Evolutionary conservation across 2,797 vertebrate species (phyloP).

Genomic region (Lithobates sylvaticus): DNA sequence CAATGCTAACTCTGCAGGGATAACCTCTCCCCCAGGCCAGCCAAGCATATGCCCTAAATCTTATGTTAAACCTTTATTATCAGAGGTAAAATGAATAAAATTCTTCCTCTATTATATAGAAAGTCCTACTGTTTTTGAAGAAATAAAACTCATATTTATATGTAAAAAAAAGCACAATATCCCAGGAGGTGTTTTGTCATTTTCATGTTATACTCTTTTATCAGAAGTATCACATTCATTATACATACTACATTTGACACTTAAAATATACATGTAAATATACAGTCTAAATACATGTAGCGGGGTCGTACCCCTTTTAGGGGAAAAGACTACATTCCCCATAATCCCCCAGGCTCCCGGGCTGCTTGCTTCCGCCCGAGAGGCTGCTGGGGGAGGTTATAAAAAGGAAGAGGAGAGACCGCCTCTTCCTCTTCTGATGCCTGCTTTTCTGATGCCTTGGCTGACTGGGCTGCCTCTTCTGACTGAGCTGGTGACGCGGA

Average conservation of each 20-base stretch:
- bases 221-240: background rate
- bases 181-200: background rate
- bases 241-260: background rate
- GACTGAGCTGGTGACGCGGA: no score
- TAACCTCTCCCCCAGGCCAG: slow-evolving; percentile 66
- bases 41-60: slow-evolving; percentile 67
- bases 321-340: no score
- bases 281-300: no score
- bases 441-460: no score
- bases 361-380: no score
- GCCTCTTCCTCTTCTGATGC: no score
- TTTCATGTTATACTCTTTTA: no score
- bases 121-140: background rate
- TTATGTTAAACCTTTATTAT: slow-evolving; percentile 64
- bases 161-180: background rate
- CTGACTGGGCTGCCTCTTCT: no score
- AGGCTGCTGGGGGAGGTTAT: no score
- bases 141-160: background rate
- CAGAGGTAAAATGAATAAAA: slow-evolving; percentile 62
- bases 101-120: slow-evolving; percentile 51
- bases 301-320: no score
- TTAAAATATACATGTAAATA: background rate
- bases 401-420: no score
- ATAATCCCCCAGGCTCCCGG: no score
- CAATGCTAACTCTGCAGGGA: slow-evolving; percentile 69